These are phyloP conservation scores for Bradypodion pumilum DNA, from an alignment of 2,797 vertebrate species.

Conservation along the genomic window DNA sequence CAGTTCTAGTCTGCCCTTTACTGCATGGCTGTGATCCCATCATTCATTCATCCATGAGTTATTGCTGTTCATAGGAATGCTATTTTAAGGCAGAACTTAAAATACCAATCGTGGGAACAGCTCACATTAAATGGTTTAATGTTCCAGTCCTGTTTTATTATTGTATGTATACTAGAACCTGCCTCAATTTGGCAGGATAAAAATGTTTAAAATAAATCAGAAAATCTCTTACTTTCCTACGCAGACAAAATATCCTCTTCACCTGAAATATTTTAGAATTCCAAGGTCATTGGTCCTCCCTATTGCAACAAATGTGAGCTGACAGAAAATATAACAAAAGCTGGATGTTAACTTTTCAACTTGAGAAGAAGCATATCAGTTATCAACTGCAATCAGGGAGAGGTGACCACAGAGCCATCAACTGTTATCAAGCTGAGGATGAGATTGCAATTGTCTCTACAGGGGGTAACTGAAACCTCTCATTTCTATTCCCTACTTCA, in stretches of 20 bases:
- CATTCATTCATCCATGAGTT: no score
- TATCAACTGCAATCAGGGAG: constrained; percentile 17
- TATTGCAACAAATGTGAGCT: not conserved
- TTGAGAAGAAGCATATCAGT: not conserved
- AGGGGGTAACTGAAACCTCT: constrained; percentile 25
- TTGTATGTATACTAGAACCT: not conserved
- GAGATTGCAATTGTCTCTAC: constrained; percentile 6
- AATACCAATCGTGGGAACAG: no score
- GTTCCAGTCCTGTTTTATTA: not conserved
- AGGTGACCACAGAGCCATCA: not conserved
- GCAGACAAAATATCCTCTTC: not conserved
- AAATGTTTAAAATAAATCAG: not conserved
- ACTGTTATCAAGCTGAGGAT: constrained; percentile 14
- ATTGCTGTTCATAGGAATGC: not conserved
- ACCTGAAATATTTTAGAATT: not conserved
- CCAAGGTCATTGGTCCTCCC: not conserved
- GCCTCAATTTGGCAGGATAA: not conserved
- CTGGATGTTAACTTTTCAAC: constrained; percentile 6
- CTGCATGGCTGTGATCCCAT: no score
- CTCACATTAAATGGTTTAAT: no score
- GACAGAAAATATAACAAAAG: constrained; percentile 7
- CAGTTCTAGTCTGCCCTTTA: no score
- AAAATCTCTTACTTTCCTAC: not conserved
- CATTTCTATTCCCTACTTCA: constrained; percentile 39
- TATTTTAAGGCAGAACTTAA: not conserved